Conservation (phyloP, 2,888 invertebrate genomes). For the Eupeodes latifasciatus region DNA sequence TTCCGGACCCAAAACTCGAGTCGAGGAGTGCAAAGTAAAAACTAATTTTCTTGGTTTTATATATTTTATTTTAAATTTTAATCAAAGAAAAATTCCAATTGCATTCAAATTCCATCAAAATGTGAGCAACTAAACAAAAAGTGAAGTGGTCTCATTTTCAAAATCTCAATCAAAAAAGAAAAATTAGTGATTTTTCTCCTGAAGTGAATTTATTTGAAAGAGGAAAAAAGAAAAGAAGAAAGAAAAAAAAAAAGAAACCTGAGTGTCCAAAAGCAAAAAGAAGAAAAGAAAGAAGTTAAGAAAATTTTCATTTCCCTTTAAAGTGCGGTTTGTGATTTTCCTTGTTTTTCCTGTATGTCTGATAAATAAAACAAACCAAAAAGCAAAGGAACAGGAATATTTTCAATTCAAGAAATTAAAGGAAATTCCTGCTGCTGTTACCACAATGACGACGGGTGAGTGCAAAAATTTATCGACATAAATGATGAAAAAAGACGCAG, state of each 20-base stretch:
- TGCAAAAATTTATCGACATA: slow-evolving; percentile 14
- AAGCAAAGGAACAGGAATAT: slow-evolving; percentile 43
- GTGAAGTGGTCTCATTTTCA: slow-evolving; percentile 11
- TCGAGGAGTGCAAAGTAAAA: slow-evolving; percentile 51
- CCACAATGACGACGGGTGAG: slow-evolving; percentile 73
- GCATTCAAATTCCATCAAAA: slow-evolving; percentile 40
- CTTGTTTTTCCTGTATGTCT: slow-evolving; percentile 66
- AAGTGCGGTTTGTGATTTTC: slow-evolving; percentile 40
- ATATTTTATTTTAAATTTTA: slow-evolving; percentile 35
- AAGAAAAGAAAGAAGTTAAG: slow-evolving; percentile 34
- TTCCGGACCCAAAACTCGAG: slow-evolving; percentile 39
- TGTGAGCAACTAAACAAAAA: slow-evolving; percentile 56
- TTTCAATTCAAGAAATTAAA: slow-evolving; percentile 44
- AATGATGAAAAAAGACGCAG: slow-evolving; percentile 11
- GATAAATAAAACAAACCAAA: not conserved
- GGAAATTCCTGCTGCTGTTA: slow-evolving; percentile 21
- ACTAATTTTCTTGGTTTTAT: slow-evolving; percentile 24
- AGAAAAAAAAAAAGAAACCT: slow-evolving; percentile 27
- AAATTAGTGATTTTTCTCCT: slow-evolving; percentile 59
- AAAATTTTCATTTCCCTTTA: slow-evolving; percentile 47
- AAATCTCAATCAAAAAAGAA: slow-evolving; percentile 29
- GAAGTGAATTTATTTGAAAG: slow-evolving; percentile 38
- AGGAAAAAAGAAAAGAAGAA: slow-evolving; percentile 28
- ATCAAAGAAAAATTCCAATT: slow-evolving; percentile 28
- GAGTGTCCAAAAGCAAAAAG: slow-evolving; percentile 31